Base-by-base conservation (phyloP, 2,113 vertebrate species). In the Callaeas wilsoni region DNA sequence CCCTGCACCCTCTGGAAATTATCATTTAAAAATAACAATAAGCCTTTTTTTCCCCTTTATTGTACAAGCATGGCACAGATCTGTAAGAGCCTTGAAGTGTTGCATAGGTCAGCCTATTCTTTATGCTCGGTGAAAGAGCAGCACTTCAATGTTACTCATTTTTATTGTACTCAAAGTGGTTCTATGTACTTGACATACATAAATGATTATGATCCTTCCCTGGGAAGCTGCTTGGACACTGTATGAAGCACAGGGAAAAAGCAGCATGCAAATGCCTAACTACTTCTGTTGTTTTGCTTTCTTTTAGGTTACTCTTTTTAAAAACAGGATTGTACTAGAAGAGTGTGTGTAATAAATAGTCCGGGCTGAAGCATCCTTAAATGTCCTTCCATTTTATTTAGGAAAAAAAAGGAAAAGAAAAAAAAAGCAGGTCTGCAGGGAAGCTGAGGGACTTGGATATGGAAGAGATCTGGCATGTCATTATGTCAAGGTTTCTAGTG, bases 401-500 rank as follows among this genome's bases (percentile, higher is more conserved):
- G 68, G 29, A 16, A 32, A 67, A 26, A 6, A 13, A 33, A 30
- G 10, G 15, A 8, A 46, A 20, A 30, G 2, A 19, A 23, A n/a
- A 67, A 49, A 50, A 73, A 68, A 41, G 5, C 37, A 85, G n/a
- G 32, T 93, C 79, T 95, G 30, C 76, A 81, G 92, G 75, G 83
- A 86, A 93, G 64, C 52, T 84, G 64, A 77, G 52, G 47, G 42
- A 77, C 63, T 84, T 55, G 14, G 47, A 67, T 55, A 37, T 41
- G 68, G 71, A 84, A 95, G 83, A 94, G 60, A 96, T 92, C 86
- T 90, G 71, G 64, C 60, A 62, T 95, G 94, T 88, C 88, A 67
- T 93, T 81, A 59, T 92, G 90, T 93, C 92, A 94, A 88, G 82
- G 49, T 86, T 91, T 94, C 92, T 88, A 69, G 85, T 79, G 68